Percentiles rank a stretch among this genome's conserved stretches.
phyloP scores from a whole-genome alignment of 2,888 invertebrate genomes.

The Heterodera filipjevi region DNA sequence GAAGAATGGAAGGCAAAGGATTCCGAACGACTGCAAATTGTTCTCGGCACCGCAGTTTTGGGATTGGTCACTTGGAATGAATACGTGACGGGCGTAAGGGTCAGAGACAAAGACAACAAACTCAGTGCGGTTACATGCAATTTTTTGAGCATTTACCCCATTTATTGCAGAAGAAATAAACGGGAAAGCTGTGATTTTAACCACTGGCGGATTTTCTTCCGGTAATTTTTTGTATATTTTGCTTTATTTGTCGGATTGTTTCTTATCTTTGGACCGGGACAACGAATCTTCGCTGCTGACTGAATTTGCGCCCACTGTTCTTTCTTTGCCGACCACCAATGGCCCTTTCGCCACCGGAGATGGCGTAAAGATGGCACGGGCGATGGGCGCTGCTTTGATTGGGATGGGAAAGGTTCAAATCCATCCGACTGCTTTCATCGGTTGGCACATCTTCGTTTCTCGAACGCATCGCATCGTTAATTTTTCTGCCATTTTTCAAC shows the following conservation, averaged over 20 bases:
- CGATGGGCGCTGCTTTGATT: conserved; percentile 60
- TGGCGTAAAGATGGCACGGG: conserved; percentile 62
- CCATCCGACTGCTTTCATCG: conserved; percentile 63
- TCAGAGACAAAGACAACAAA: conserved; percentile 34
- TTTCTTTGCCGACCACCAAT: conserved; percentile 62
- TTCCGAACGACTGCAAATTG: conserved; percentile 44
- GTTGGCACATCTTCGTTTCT: background rate
- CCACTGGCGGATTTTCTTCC: conserved; percentile 64
- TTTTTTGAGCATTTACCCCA: background rate
- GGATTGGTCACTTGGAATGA: conserved; percentile 48
- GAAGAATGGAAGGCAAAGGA: conserved; percentile 45
- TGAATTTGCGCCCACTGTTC: conserved; percentile 57
- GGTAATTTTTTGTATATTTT: conserved; percentile 44
- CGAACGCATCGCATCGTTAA: background rate
- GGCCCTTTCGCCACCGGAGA: conserved; percentile 63
- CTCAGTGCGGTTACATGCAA: conserved; percentile 20
- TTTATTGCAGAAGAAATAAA: conserved; percentile 43
- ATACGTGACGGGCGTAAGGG: conserved; percentile 55
- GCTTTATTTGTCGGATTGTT: background rate
- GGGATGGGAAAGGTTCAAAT: conserved; percentile 62
- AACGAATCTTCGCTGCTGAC: conserved; percentile 52
- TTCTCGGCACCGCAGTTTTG: conserved; percentile 39
- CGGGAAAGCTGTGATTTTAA: conserved; percentile 61
- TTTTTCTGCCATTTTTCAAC: background rate
- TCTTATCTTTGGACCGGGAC: conserved; percentile 28